phyloP scores from a whole-genome alignment of 1,140 invertebrate species.

The Medauroidea extradentata region DNA sequence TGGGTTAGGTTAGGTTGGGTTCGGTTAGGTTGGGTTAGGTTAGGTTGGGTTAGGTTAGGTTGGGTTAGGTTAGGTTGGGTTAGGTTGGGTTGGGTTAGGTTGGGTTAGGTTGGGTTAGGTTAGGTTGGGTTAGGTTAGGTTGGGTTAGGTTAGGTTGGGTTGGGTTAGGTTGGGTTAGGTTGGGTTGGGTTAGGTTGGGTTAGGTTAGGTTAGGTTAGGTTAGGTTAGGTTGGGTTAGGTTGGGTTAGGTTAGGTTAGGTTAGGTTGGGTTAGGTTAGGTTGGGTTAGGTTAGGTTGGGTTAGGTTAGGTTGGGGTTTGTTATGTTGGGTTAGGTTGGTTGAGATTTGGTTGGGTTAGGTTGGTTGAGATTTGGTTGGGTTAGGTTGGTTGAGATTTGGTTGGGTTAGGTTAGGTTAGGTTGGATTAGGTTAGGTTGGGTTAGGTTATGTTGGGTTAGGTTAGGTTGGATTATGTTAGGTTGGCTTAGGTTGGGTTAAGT shows the following conservation, averaged over 20 bases:
- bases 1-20: constrained; percentile 21
- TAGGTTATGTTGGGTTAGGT: too few relatives aligned
- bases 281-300: constrained; percentile 16
- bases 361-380: constrained; percentile 17
- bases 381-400: constrained; percentile 26
- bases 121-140: constrained; percentile 13
- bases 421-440: constrained; percentile 9
- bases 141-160: constrained; percentile 23
- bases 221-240: constrained; percentile 15
- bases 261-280: constrained; percentile 14
- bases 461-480: constrained; percentile 15
- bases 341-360: constrained; percentile 15
- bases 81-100: constrained; percentile 28
- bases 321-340: constrained; percentile 14
- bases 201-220: constrained; percentile 17
- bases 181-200: constrained; percentile 17
- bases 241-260: constrained; percentile 15
- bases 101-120: constrained; percentile 25
- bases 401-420: constrained; percentile 20
- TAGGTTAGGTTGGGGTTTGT: constrained; percentile 14
- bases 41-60: constrained; percentile 27
- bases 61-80: constrained; percentile 30
- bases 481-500: constrained; percentile 20
- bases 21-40: constrained; percentile 17
- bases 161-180: constrained; percentile 26